phyloP scores from a whole-genome alignment of 2,797 vertebrate genomes.

The Tenualosa ilisha region DNA sequence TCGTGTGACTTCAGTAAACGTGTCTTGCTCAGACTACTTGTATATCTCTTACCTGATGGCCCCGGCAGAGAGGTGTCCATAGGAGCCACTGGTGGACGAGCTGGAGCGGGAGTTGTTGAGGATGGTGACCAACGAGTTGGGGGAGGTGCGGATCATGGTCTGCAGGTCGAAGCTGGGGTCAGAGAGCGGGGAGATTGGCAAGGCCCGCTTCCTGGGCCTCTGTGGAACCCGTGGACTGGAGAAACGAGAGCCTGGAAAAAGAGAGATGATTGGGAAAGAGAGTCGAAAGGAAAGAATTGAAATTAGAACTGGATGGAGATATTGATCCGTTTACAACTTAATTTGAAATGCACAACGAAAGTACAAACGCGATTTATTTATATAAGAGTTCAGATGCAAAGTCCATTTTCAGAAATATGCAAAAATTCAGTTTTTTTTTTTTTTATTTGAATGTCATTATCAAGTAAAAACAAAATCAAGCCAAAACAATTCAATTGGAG shows the following conservation, averaged over 20 bases:
- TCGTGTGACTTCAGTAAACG: too few species aligned
- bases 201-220: conserved; percentile 90
- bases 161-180: conserved; percentile 98
- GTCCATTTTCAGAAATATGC: too few species aligned
- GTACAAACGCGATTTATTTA: background rate
- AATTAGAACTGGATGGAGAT: conserved; percentile 25
- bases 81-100: conserved; percentile 96
- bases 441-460: too few species aligned
- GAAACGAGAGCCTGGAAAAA: conserved; percentile 84
- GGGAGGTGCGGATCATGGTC: conserved; percentile 96
- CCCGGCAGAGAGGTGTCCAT: conserved; percentile 96
- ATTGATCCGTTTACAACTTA: background rate
- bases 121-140: conserved; percentile 95
- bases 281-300: conserved; percentile 34
- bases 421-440: too few species aligned
- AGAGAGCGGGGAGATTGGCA: conserved; percentile 92
- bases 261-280: conserved; percentile 35
- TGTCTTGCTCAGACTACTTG: background rate
- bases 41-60: conserved; percentile 84
- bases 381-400: too few species aligned
- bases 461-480: too few species aligned
- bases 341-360: too few species aligned
- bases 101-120: conserved; percentile 98
- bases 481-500: too few species aligned
- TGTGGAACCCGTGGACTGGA: conserved; percentile 87